A percentile compares a stretch with the other conserved stretches of the same genome.
phyloP scores from a whole-genome alignment of 2,113 vertebrate species.

The Peromyscus maniculatus region DNA sequence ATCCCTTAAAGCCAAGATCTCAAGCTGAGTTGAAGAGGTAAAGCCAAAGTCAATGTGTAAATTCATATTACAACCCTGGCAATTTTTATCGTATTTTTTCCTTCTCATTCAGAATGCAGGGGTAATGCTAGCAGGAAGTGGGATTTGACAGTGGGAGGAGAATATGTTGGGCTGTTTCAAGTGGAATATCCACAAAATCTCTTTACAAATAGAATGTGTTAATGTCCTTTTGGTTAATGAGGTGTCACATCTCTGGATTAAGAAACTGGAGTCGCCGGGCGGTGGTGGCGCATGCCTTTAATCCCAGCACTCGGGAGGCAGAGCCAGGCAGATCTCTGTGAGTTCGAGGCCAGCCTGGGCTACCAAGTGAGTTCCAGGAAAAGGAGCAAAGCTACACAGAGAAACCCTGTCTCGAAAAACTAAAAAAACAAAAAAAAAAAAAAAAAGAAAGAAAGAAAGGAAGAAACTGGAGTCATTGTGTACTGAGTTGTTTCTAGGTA shows the following conservation, averaged over 20 bases:
- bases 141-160: background rate
- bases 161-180: background rate
- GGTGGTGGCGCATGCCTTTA: no score
- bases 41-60: conserved; percentile 65
- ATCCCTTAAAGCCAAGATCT: conserved; percentile 41
- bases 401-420: no score
- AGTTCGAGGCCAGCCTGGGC: no score
- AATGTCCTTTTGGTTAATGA: background rate
- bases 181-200: conserved; percentile 44
- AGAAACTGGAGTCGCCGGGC: background rate
- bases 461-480: background rate
- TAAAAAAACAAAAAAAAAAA: no score
- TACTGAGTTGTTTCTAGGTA: background rate
- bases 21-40: conserved; percentile 66
- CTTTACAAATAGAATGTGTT: conserved; percentile 48
- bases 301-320: no score
- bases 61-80: background rate
- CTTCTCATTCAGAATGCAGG: background rate
- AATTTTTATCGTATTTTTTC: background rate
- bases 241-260: background rate
- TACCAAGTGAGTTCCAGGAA: no score
- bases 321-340: no score
- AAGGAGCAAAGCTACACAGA: no score
- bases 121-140: background rate
- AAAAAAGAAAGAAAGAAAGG: no score